Evolutionary conservation across 2,888 invertebrate genomes (phyloP), one percentile per base, ranked within the genome.

Genomic region (Homarus gammarus): DNA sequence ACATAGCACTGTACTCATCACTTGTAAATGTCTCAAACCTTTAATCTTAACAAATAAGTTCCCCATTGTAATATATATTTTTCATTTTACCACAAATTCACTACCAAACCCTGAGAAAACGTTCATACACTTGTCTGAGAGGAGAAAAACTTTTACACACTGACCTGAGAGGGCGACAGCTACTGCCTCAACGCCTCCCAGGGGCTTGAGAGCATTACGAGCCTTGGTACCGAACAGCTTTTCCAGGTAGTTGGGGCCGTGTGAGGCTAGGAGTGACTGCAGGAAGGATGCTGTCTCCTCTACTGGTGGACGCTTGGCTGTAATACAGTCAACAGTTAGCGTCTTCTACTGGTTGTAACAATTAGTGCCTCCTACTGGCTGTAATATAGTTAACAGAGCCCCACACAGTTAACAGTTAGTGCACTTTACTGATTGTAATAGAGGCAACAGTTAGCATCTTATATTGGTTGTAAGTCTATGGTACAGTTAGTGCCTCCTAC

Each of bases 221-320:
- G 98, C 99, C 95, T 98, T 98, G 94, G 96, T 97, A 83, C 99
- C 99, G 93, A 99, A 99, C 90, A 99, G 95, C 94, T 99, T 99
- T 94, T 98, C 98, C 94, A 99, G 95, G 94, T 99, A 99, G 95
- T 99, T 98, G 92, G 98, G 98, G 92, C 99, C 99, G 94, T 99
- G 99, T 92, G 98, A 98, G 78, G 98, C 97, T 93, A 99, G 95
- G 93, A 99, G 95, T 36, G 98, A 98, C 94, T 98, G 98, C 92
- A 99, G 95, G 94, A 99, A 99, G 91, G 98, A 98, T 73, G 98
- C 97, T 0, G 98, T 99, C 94, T 99, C 99, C 94, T 99, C 98
- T 51, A 99, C 98, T 82, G 99, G 99, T 93, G 99, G 99, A 93
- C 99, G 95, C 94, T 98, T 98, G 36, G 99, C 99, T 98, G 95